Evolutionary conservation across 2,113 vertebrate genomes (phyloP).

Genomic region (Melanerpes aurifrons): DNA sequence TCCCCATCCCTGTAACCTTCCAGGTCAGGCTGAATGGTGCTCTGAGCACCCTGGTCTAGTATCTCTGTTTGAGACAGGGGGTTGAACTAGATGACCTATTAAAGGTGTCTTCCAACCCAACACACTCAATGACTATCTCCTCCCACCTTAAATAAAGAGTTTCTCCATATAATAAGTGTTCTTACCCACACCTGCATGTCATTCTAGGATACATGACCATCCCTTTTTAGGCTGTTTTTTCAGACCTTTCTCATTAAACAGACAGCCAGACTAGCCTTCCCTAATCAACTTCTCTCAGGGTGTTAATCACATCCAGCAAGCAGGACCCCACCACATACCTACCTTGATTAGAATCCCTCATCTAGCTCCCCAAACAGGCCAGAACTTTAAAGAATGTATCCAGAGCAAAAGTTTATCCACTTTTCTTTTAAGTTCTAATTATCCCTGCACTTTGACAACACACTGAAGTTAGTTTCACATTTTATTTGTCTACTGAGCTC

Average conservation of each 20-base stretch:
- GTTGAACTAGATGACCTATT: neutral
- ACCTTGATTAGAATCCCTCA: neutral
- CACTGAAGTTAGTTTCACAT: slow-evolving; percentile 78
- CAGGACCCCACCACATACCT: neutral
- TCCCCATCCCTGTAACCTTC: neutral
- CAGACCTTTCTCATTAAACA: neutral
- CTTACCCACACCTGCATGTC: neutral
- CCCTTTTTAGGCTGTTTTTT: neutral
- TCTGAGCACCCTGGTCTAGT: neutral
- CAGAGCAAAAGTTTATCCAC: slow-evolving; percentile 53
- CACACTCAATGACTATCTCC: neutral
- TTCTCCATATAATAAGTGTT: neutral
- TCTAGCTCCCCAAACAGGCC: neutral
- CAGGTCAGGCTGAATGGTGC: neutral
- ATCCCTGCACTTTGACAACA: slow-evolving; percentile 68
- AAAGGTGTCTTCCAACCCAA: neutral
- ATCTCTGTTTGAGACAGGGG: neutral
- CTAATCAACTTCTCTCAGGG: neutral
- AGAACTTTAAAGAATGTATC: slow-evolving; percentile 32
- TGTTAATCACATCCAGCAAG: neutral
- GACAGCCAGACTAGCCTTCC: neutral
- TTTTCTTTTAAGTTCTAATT: slow-evolving; percentile 51
- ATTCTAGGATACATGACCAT: neutral
- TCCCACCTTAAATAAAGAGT: neutral
- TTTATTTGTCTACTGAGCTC: slow-evolving; percentile 82